Evolutionary conservation across 2,888 invertebrate species (phyloP).

Genomic region (Eupsilia transversa): DNA sequence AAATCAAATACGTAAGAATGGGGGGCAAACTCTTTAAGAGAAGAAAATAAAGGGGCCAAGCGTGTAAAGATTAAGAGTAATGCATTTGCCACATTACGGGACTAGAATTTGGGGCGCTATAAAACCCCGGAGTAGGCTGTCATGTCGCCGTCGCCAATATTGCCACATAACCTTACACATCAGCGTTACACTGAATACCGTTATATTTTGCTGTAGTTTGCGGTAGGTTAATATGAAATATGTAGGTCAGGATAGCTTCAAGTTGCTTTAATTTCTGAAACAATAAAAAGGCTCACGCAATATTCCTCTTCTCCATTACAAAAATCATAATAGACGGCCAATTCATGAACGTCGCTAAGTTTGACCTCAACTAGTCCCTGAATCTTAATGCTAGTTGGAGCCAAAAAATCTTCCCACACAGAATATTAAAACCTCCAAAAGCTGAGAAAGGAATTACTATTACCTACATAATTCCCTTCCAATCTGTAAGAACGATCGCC

Average conservation of each 20-base stretch:
- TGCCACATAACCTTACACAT: conserved; percentile 40
- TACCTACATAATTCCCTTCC: conserved; percentile 29
- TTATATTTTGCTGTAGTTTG: conserved; percentile 3
- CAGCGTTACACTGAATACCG: conserved; percentile 26
- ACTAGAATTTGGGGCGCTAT: conserved; percentile 63
- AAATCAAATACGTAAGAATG: conserved; percentile 38
- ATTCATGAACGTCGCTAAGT: not conserved
- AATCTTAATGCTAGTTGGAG: conserved; percentile 32
- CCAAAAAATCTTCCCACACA: conserved; percentile 14
- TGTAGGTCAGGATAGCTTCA: conserved; percentile 3
- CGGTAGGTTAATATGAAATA: conserved; percentile 3
- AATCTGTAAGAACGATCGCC: conserved; percentile 37
- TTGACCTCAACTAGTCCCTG: conserved; percentile 8
- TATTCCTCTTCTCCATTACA: not conserved
- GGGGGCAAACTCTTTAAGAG: conserved; percentile 32
- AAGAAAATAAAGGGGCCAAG: conserved; percentile 54
- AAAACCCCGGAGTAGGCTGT: conserved; percentile 62
- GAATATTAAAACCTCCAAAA: conserved; percentile 49
- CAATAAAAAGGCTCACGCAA: not conserved
- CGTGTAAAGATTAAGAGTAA: conserved; percentile 66
- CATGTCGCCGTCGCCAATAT: conserved; percentile 52
- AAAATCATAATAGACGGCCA: not conserved
- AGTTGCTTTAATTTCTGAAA: not conserved
- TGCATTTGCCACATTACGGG: conserved; percentile 66
- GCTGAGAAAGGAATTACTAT: conserved; percentile 48